These are phyloP conservation scores for Galerucella nymphaeae DNA, from an alignment of 2,888 invertebrate species.

Conservation along the genomic window DNA sequence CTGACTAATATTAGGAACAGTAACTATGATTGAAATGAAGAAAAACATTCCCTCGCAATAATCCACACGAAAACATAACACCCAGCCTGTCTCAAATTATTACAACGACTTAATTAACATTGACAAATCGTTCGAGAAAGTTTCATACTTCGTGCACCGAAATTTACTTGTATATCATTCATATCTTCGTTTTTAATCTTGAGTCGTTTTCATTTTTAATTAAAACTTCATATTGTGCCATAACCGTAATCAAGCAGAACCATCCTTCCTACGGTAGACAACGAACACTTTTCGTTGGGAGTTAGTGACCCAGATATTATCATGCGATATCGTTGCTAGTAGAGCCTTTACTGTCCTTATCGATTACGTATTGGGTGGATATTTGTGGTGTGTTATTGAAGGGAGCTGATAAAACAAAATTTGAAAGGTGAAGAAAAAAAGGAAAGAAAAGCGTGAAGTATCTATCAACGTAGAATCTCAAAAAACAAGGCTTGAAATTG, in stretches of 20 bases:
- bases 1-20: too few relatives aligned
- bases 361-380: conserved; percentile 6
- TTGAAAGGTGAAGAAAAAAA: neutral
- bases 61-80: too few relatives aligned
- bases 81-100: neutral
- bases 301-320: conserved; percentile 23
- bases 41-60: too few relatives aligned
- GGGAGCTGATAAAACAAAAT: neutral
- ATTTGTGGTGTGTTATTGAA: conserved; percentile 5
- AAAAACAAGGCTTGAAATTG: too few relatives aligned
- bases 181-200: neutral
- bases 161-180: conserved; percentile 1
- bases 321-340: conserved; percentile 21
- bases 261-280: conserved; percentile 18
- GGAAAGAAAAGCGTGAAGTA: too few relatives aligned
- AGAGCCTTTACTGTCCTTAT: conserved; percentile 18
- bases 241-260: conserved; percentile 12
- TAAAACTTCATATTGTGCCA: conserved; percentile 15
- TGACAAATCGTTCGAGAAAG: neutral
- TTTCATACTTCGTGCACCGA: neutral
- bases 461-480: too few relatives aligned
- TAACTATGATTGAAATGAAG: too few relatives aligned
- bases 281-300: conserved; percentile 12
- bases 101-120: neutral
- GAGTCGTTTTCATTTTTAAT: conserved; percentile 15